Conservation (phyloP, 2,797 vertebrate genomes). For the Girardinus metallicus region DNA sequence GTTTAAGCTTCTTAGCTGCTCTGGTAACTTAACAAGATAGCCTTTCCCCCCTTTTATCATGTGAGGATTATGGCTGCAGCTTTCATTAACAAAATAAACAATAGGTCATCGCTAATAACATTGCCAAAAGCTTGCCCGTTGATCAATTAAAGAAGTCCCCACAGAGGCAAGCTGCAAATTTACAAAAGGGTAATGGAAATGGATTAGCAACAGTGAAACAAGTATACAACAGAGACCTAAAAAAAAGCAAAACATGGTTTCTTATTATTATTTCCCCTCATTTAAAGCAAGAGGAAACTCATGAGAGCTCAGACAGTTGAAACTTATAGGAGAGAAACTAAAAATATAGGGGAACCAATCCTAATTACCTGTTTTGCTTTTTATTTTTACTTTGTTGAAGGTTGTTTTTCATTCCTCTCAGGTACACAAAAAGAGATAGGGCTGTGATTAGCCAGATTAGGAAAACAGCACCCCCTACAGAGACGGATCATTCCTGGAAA, state of each 20-base stretch:
- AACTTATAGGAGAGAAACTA: not conserved
- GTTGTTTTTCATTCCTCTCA: not conserved
- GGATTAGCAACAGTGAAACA: not conserved
- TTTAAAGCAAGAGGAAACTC: conserved; percentile 9
- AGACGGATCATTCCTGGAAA: not conserved
- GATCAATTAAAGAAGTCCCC: conserved; percentile 16
- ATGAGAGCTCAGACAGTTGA: not conserved
- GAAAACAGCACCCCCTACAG: conserved; percentile 19
- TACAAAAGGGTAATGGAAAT: conserved; percentile 15
- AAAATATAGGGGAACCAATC: not conserved
- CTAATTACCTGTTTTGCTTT: not conserved
- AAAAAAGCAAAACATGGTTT: not conserved
- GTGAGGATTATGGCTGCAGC: not conserved
- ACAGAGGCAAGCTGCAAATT: not conserved
- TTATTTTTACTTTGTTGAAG: not conserved
- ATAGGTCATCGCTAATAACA: not conserved
- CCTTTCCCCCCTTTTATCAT: not conserved
- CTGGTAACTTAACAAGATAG: not conserved
- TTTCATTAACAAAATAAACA: conserved; percentile 8
- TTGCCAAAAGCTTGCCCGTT: conserved; percentile 6
- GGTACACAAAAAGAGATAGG: not conserved
- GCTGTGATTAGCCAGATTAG: not conserved
- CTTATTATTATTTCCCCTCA: not conserved
- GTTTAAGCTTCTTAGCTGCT: not conserved
- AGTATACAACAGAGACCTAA: not conserved